Percentiles rank a stretch among this genome's conserved stretches.
phyloP scores from a whole-genome alignment of 2,113 vertebrate genomes.

The Clarias magur region DNA sequence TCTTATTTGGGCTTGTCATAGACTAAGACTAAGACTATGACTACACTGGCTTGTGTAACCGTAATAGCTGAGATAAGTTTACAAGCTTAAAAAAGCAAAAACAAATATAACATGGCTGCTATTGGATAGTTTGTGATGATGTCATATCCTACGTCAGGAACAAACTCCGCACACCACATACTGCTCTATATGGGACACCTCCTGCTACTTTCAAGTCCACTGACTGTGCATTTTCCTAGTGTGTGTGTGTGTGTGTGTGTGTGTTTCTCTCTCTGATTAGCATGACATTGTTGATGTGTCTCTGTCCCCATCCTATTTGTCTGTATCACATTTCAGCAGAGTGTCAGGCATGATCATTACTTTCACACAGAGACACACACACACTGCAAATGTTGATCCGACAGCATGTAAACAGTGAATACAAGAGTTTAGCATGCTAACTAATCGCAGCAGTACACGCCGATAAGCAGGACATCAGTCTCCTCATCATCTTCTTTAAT shows the following conservation, averaged over 20 bases:
- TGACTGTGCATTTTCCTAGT: not conserved
- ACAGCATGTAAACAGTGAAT: not conserved
- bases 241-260: not conserved
- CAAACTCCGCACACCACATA: not conserved
- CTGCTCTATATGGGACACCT: not conserved
- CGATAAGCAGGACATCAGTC: conserved; percentile 30
- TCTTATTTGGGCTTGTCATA: too few species aligned
- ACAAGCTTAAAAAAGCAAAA: not conserved
- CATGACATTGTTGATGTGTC: not conserved
- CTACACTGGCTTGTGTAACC: too few species aligned
- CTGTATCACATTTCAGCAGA: not conserved
- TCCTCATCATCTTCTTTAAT: conserved; percentile 32
- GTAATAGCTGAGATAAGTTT: not conserved
- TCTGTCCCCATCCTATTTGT: not conserved
- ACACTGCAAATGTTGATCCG: not conserved
- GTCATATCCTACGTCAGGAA: not conserved
- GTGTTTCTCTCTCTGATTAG: not conserved
- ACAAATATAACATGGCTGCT: not conserved
- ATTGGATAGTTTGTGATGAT: not conserved
- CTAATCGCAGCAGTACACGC: not conserved
- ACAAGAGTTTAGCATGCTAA: not conserved
- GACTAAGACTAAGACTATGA: too few species aligned
- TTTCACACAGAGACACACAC: not conserved
- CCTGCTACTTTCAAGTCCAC: not conserved
- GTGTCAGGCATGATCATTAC: not conserved